phyloP scores from a whole-genome alignment of 2,797 vertebrate species.

The Pachyuromys duprasi region DNA sequence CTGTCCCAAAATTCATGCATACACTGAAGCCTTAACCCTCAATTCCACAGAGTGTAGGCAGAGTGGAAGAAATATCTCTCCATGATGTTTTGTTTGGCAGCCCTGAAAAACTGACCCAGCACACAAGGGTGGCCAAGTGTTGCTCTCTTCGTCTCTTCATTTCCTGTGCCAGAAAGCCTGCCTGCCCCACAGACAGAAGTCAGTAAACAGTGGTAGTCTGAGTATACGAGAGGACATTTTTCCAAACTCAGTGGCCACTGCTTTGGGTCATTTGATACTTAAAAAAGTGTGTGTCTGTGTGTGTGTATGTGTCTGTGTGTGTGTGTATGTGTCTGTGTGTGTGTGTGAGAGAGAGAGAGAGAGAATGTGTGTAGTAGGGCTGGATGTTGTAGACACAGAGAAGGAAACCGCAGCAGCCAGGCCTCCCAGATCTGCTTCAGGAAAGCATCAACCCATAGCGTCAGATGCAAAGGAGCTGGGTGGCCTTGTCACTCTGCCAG shows the following conservation, averaged over 20 bases:
- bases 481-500: neutral
- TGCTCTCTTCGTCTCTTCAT: neutral
- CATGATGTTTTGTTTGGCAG: neutral
- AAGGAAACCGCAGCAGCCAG: neutral
- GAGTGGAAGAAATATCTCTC: neutral
- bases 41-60: neutral
- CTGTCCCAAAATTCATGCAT: neutral
- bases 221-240: slow-evolving; percentile 9
- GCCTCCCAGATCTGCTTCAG: neutral
- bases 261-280: neutral
- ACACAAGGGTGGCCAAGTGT: neutral
- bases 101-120: neutral
- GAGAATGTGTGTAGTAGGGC: neutral
- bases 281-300: neutral
- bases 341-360: neutral
- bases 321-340: neutral
- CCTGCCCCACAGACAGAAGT: neutral
- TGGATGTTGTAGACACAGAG: neutral
- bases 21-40: neutral
- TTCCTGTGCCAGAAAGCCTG: slow-evolving; percentile 19
- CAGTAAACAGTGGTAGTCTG: neutral
- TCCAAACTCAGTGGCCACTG: neutral
- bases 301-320: neutral
- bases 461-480: neutral
- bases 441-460: neutral